Base-by-base conservation (phyloP, 2,888 invertebrate species). In the Tachystola acroxantha region DNA sequence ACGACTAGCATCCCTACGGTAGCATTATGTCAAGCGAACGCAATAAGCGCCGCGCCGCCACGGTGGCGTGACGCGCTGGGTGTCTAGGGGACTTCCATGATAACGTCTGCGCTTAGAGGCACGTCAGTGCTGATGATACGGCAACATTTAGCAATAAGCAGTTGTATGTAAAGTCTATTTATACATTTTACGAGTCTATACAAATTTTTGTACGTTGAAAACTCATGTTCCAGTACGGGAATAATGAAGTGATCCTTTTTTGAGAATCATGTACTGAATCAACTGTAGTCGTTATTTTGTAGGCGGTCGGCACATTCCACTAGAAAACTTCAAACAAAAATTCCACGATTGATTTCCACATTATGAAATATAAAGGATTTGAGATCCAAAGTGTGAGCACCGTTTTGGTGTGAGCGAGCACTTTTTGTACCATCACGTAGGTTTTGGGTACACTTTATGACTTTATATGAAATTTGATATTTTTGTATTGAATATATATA, bases 391-490 rank as follows among this genome's bases (percentile, higher is more conserved):
- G 74, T 70, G 74, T 67, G 51, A 63, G 62, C 78, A 73, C 80
- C 74, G 69, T 84, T 76, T 84, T 79, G 80, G 84, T 76, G 82
- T 69, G 53, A 59, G 53, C 52, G 64, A 72, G 64, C 76, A 79
- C 81, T 74, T 82, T 80, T 82, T 80, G 84, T 84, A 85, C 85
- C 85, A 84, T 77, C 81, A 80, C 79, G 85, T 86, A 86, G 85
- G 84, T 85, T 86, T 86, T 86, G 86, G 86, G 86, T 86, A 86
- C 86, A 85, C 82, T 86, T 86, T 86, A 84, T 84, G 84, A 84
- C 85, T 86, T 86, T 86, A 85, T 85, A 86, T 85, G 72, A 86
- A 86, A 85, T 84, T 85, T 84, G 71, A 85, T 85, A 85, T 86
- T 86, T 86, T 86, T 86, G 79, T 85, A 85, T 82, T 84, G 77